Conservation (phyloP, 1,140 invertebrate species). For the Panulirus ornatus region DNA sequence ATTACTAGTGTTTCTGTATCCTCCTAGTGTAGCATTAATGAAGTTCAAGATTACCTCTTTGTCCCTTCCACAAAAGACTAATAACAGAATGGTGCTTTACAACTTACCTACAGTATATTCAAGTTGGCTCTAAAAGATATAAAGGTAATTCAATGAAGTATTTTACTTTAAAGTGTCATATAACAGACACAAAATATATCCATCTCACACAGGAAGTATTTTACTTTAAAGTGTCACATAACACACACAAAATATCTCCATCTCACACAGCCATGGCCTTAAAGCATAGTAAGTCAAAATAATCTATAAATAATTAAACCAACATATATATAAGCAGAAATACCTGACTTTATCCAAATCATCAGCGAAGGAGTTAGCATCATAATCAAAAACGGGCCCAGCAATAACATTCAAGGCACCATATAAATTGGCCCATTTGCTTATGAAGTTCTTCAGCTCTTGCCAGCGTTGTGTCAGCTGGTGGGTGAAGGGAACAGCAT, state of each 20-base stretch:
- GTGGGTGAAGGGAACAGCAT: conserved; percentile 21
- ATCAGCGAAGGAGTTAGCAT: conserved; percentile 32
- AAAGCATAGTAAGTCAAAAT: not conserved
- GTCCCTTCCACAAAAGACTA: too few relatives aligned
- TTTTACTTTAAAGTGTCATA: not conserved
- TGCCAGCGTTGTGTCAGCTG: conserved; percentile 35
- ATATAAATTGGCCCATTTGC: not conserved
- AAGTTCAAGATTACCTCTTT: too few relatives aligned
- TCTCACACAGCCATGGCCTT: not conserved
- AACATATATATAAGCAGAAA: not conserved
- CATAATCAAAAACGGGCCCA: conserved; percentile 42
- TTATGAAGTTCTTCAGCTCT: not conserved
- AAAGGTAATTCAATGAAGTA: too few relatives aligned
- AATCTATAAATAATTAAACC: not conserved
- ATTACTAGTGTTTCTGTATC: too few relatives aligned
- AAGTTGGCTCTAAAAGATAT: too few relatives aligned
- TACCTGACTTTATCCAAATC: conserved; percentile 10
- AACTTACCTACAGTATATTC: too few relatives aligned
- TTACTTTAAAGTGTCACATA: not conserved
- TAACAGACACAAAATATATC: not conserved
- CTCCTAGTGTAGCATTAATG: too few relatives aligned
- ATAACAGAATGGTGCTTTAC: too few relatives aligned
- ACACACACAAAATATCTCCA: not conserved
- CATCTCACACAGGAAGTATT: not conserved
- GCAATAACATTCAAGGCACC: conserved; percentile 6